phyloP scores from a whole-genome alignment of 2,888 invertebrate species.

The Ormyrus nitidulus region DNA sequence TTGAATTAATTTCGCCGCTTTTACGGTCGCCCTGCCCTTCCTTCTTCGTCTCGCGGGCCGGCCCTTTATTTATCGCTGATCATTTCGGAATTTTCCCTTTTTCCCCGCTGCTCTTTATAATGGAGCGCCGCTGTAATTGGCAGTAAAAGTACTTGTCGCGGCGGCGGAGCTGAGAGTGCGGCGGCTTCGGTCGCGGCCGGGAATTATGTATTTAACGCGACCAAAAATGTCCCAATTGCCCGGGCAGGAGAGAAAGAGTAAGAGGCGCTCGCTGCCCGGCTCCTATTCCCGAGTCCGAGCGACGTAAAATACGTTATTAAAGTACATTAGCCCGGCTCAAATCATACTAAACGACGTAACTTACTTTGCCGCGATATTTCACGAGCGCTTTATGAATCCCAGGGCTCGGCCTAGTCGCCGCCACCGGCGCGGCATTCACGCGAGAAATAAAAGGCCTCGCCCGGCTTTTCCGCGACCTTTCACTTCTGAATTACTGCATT shows the following conservation, averaged over 20 bases:
- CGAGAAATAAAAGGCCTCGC: constrained; percentile 61
- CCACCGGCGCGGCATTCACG: constrained; percentile 29
- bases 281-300: constrained; percentile 39
- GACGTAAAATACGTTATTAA: constrained; percentile 62
- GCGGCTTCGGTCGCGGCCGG: constrained; percentile 53
- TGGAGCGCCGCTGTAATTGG: not conserved
- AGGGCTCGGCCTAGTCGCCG: constrained; percentile 43
- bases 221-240: constrained; percentile 62
- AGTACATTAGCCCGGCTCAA: constrained; percentile 66
- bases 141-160: constrained; percentile 21
- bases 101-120: no score
- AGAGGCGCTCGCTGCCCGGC: not conserved
- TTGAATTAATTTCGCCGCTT: constrained; percentile 20
- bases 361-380: constrained; percentile 66
- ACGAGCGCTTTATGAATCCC: constrained; percentile 66
- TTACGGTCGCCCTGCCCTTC: not conserved
- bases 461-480: constrained; percentile 55
- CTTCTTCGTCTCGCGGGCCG: not conserved
- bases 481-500: constrained; percentile 61
- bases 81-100: no score
- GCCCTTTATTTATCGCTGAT: not conserved
- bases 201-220: constrained; percentile 61
- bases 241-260: constrained; percentile 21
- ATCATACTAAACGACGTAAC: constrained; percentile 67
- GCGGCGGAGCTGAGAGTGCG: constrained; percentile 50